Conservation (phyloP, 2,888 invertebrate genomes). For the Fragum fragum region DNA sequence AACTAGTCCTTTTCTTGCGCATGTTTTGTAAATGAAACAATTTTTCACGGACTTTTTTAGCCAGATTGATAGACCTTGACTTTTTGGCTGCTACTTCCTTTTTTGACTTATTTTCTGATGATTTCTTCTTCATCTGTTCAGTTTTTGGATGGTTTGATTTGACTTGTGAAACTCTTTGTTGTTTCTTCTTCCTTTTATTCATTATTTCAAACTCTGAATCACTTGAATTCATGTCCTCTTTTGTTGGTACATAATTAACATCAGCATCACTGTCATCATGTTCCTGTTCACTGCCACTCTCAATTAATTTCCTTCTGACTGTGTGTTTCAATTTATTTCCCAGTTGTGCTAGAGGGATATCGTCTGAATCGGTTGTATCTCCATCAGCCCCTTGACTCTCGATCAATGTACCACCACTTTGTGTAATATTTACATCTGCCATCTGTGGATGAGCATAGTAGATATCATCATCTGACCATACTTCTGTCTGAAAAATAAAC, state of each 20-base stretch:
- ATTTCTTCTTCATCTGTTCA: too few relatives aligned
- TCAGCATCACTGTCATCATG: neutral
- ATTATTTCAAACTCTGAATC: too few relatives aligned
- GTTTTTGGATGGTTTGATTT: too few relatives aligned
- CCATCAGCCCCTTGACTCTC: neutral
- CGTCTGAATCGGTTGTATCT: neutral
- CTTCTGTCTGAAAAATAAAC: neutral
- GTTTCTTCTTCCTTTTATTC: neutral
- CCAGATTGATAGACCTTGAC: too few relatives aligned
- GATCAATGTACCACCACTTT: neutral
- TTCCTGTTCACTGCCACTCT: neutral
- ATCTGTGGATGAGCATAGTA: neutral
- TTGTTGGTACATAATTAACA: conserved; percentile 6
- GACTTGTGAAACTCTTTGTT: too few relatives aligned
- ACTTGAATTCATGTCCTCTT: neutral
- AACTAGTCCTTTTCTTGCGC: too few relatives aligned
- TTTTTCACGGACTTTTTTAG: too few relatives aligned
- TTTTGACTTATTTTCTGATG: too few relatives aligned
- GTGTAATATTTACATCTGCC: neutral
- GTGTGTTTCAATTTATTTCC: neutral
- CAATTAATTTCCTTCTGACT: neutral
- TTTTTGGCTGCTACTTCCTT: too few relatives aligned
- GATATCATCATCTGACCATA: neutral
- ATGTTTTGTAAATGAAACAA: too few relatives aligned
- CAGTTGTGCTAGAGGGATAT: neutral